phyloP scores from a whole-genome alignment of 2,888 invertebrate species.

The Cephus nigrinus region DNA sequence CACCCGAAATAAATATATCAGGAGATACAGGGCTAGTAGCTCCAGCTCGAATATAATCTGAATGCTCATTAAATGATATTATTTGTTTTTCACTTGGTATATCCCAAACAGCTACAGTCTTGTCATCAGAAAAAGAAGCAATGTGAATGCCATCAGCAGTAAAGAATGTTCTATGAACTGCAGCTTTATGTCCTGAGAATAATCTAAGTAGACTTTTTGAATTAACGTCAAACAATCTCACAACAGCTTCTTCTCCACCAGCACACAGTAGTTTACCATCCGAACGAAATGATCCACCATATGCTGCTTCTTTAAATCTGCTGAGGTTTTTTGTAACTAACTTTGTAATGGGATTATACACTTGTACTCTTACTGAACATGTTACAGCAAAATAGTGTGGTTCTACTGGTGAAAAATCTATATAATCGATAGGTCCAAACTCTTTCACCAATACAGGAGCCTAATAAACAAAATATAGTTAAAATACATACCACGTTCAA shows the following conservation, averaged over 20 bases:
- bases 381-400: slow-evolving; percentile 94
- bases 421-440: slow-evolving; percentile 90
- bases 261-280: slow-evolving; percentile 88
- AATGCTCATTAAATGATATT: slow-evolving; percentile 75
- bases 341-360: slow-evolving; percentile 89
- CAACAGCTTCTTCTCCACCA: slow-evolving; percentile 88
- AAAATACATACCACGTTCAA: neutral
- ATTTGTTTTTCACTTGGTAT: slow-evolving; percentile 84
- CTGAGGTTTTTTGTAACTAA: slow-evolving; percentile 84
- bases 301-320: slow-evolving; percentile 84
- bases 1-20: slow-evolving; percentile 84
- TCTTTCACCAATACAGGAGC: slow-evolving; percentile 90
- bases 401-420: slow-evolving; percentile 89
- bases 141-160: slow-evolving; percentile 82
- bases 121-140: slow-evolving; percentile 92
- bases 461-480: slow-evolving; percentile 64
- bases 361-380: slow-evolving; percentile 87
- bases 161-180: slow-evolving; percentile 87
- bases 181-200: slow-evolving; percentile 85
- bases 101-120: slow-evolving; percentile 89
- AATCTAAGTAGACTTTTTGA: slow-evolving; percentile 85
- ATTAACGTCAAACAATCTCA: slow-evolving; percentile 89
- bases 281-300: slow-evolving; percentile 84
- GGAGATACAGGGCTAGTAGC: slow-evolving; percentile 81
- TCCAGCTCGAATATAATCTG: slow-evolving; percentile 88